These are phyloP conservation scores for Agrochola macilenta DNA, from an alignment of 2,888 invertebrate species.

Conservation along the genomic window DNA sequence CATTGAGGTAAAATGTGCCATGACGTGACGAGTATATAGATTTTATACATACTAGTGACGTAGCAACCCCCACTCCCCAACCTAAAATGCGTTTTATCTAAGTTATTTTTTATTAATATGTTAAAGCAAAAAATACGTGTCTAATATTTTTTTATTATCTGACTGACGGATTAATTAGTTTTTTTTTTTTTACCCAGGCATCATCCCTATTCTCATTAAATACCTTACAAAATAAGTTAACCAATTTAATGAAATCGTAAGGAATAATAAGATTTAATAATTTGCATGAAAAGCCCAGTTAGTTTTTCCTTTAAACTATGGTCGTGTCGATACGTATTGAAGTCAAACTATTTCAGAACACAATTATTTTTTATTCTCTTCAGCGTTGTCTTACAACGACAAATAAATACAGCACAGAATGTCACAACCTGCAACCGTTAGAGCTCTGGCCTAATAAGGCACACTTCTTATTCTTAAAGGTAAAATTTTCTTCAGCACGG, in stretches of 20 bases:
- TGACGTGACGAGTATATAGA: no score
- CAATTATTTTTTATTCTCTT: neutral
- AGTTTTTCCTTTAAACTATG: neutral
- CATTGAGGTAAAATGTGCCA: no score
- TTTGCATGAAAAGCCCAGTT: neutral
- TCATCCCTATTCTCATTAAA: no score
- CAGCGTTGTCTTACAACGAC: neutral
- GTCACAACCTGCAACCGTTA: slow-evolving; percentile 6
- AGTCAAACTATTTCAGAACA: neutral
- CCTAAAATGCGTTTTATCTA: no score
- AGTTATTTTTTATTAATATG: no score
- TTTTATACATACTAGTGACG: no score
- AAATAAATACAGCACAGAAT: slow-evolving; percentile 3
- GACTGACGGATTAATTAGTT: no score
- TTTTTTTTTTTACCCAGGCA: no score
- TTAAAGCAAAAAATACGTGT: no score
- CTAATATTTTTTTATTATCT: no score
- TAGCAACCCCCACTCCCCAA: no score
- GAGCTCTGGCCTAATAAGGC: slow-evolving; percentile 37
- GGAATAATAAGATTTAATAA: neutral
- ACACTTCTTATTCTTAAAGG: slow-evolving; percentile 35
- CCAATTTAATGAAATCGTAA: neutral
- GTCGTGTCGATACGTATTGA: neutral
- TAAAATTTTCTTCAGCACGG: slow-evolving; percentile 14
- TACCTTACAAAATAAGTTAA: neutral